Conservation (phyloP, 2,888 invertebrate species). For the Patella caerulea region DNA sequence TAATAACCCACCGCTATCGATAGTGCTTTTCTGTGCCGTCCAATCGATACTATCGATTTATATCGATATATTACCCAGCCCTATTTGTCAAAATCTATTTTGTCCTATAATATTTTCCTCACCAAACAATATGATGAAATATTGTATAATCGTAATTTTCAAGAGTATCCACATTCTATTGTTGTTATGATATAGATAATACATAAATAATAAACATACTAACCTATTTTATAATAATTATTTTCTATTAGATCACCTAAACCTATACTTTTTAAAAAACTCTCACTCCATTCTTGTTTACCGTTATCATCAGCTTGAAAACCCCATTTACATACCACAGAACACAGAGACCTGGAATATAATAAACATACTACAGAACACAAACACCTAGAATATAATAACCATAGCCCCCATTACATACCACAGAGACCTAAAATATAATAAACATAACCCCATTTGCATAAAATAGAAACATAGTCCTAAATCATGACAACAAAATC, state of each 20-base stretch:
- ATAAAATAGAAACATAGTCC: conserved; percentile 66
- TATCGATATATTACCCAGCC: too few relatives aligned
- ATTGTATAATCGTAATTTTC: too few relatives aligned
- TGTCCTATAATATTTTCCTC: too few relatives aligned
- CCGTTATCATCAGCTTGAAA: conserved; percentile 76
- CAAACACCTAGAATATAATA: conserved; percentile 75
- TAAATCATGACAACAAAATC: conserved; percentile 62
- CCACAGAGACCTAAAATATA: neutral
- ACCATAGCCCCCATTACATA: neutral
- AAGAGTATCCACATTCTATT: too few relatives aligned
- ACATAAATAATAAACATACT: conserved; percentile 22
- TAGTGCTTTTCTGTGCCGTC: too few relatives aligned
- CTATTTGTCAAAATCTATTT: too few relatives aligned
- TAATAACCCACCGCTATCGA: too few relatives aligned
- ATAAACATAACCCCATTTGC: neutral
- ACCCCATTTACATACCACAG: conserved; percentile 95
- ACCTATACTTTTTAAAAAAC: conserved; percentile 82
- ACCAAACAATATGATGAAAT: too few relatives aligned
- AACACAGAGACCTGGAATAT: conserved; percentile 85
- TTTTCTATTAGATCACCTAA: conserved; percentile 80
- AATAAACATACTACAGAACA: conserved; percentile 85
- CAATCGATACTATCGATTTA: too few relatives aligned
- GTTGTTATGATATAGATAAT: too few relatives aligned
- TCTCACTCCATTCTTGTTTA: conserved; percentile 78
- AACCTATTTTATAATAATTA: conserved; percentile 70